Evolutionary conservation across 1,140 invertebrate species (phyloP), one percentile per base, ranked within the genome.

Genomic region (Sitophilus oryzae): DNA sequence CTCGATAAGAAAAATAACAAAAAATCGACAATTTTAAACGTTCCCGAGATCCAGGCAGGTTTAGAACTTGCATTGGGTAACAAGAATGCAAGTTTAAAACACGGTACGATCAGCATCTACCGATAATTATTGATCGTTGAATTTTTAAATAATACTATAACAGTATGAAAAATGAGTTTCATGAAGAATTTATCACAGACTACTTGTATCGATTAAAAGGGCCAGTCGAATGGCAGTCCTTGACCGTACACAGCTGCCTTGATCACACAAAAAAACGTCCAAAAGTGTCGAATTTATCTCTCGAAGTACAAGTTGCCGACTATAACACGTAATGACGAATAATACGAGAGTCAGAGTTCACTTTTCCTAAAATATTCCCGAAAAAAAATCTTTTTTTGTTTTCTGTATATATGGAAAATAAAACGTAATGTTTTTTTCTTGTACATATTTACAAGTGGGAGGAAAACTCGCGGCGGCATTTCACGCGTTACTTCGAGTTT

Each of bases 161-260:
- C 9, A 46, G 36, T 47, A 41, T 22, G 44, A 54, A 47, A n/a
- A 54, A 47, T 40, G 43, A 54, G 30, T 34, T 46, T 46, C 44
- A 47, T 54, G 34, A 47, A 45, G 20, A 40, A n/a, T 54, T 54
- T 54, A 54, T 54, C 52, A 54, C 52, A 54, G 52, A 54, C 52
- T 54, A 54, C 52, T 21, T 46, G 36, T 20, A 40, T 30, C 25
- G 20, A 25, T 47, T 18, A 53, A 53, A 20, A 8, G 8, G 10
- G 35, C 18, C 36, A 50, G 35, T 34, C 36, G 11, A 38, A 25
- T 19, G n/a, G 11, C 10, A 40, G 21, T 5, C 16, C 5, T 25
- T 37, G 10, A 35, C 8, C 16, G 14, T 20, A 37, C 35, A n/a
- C 11, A 16, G n/a, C 15, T 20, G 19, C 22, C 35, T 38, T 21